Evolutionary conservation across 2,888 invertebrate genomes (phyloP).

Genomic region (Plagodis dolabraria): DNA sequence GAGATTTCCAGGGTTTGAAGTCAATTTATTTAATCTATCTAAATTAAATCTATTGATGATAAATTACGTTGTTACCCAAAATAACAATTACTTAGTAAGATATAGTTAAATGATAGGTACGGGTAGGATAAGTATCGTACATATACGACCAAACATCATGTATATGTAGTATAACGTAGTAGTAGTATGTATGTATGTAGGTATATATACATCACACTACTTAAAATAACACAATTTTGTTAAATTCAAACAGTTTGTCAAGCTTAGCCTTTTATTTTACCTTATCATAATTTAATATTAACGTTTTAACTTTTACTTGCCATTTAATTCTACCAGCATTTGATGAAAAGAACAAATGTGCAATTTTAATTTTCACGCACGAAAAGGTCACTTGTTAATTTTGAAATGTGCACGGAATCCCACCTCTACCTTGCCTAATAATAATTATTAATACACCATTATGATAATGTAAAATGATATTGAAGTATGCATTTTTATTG

Average conservation of each 20-base stretch:
- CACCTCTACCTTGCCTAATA: neutral
- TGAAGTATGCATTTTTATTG: neutral
- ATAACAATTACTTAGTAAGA: too few relatives aligned
- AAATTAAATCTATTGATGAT: too few relatives aligned
- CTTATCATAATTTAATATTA: constrained; percentile 2
- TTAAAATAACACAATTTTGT: too few relatives aligned
- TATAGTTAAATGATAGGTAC: too few relatives aligned
- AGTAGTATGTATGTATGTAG: too few relatives aligned
- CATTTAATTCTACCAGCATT: neutral
- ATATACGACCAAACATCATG: too few relatives aligned
- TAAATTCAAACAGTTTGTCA: neutral
- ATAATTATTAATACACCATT: neutral
- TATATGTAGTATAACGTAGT: too few relatives aligned
- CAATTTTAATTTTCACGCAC: constrained; percentile 4
- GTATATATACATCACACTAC: too few relatives aligned
- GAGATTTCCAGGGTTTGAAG: too few relatives aligned
- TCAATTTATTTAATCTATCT: too few relatives aligned
- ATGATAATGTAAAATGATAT: neutral
- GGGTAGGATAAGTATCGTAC: too few relatives aligned
- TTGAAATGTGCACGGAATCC: constrained; percentile 3
- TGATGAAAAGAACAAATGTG: neutral
- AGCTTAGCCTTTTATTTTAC: neutral
- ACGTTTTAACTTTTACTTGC: neutral
- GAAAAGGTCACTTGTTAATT: constrained; percentile 5
- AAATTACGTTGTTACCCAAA: too few relatives aligned